Evolutionary conservation across 53 echinoderm and acorn worm species (phyloP), one percentile per base, ranked within the genome.

Genomic region (Paracentrotus lividus): DNA sequence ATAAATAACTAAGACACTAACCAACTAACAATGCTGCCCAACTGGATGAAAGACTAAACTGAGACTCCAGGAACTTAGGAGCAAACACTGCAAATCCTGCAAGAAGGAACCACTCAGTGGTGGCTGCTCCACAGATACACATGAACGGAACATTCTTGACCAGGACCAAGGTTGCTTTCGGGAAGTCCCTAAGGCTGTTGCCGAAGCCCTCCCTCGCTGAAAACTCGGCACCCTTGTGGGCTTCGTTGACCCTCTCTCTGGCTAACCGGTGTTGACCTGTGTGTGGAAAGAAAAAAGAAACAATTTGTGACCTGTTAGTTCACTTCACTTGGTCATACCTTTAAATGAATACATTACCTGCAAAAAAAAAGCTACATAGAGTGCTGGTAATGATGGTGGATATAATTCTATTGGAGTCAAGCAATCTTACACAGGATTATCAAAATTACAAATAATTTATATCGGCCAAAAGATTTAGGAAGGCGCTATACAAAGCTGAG

Each of bases 11-110:
- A 4, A 18, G 12, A 15, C n/a, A 93, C 98, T 94, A 75, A 99
- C 99, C 99, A 24, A 99, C 97, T 85, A 99, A 94, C 18, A 96
- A 93, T 32, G 99, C 96, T 8, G 97, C 99, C 99, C 96, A 96
- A 67, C 96, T 93, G 4, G 99, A 95, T 14, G 97, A 92, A 47
- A 97, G 90, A 84, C 94, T 99, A 36, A 97, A 99, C 91, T 99
- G 99, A 0, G 99, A 99, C 55, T 99, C 99, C 43, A 99, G 88
- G 92, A 97, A 99, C 95, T 99, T 99, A 58, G 99, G 99, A 21
- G 97, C 99, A 59, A 99, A 99, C 59, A 97, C 97, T 27, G 99
- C 97, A 93, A 99, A 99, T 14, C 99, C 97, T 1, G 99, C 96
- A 60, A 97, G 94, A 20, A 99, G 92, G 43, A 98, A 99, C 97